phyloP scores from a whole-genome alignment of 2,797 vertebrate genomes.

The Malacoctenus gilli region DNA sequence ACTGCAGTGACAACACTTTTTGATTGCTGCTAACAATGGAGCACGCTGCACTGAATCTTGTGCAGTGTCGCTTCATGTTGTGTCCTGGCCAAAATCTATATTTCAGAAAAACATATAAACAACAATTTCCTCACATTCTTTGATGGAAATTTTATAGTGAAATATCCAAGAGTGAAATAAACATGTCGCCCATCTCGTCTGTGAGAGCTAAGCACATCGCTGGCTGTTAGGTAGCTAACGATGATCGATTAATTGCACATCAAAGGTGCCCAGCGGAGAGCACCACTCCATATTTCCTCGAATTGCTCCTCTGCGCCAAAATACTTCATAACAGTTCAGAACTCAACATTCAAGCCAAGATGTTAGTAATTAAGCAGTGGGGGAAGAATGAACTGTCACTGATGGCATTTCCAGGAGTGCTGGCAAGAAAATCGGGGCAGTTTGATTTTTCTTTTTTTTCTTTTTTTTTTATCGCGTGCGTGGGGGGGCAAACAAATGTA shows the following conservation, averaged over 20 bases:
- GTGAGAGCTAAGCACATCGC: background rate
- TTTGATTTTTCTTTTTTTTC: background rate
- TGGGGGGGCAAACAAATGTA: background rate
- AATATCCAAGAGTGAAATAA: too few species aligned
- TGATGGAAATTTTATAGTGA: too few species aligned
- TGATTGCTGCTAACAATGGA: too few species aligned
- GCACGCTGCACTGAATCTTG: too few species aligned
- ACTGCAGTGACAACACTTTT: too few species aligned
- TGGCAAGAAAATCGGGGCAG: slow-evolving; percentile 6
- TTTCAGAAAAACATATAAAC: too few species aligned
- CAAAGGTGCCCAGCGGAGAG: background rate
- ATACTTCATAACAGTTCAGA: slow-evolving; percentile 11
- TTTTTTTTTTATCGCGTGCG: background rate
- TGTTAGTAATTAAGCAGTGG: slow-evolving; percentile 4
- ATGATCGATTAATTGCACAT: slow-evolving; percentile 12
- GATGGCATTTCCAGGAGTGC: slow-evolving; percentile 6
- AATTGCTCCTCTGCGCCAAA: background rate
- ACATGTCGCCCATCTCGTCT: background rate
- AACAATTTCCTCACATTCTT: too few species aligned
- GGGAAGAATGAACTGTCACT: background rate
- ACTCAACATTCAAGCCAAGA: background rate
- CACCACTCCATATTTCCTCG: background rate
- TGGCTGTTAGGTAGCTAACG: background rate
- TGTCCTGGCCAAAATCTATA: too few species aligned
- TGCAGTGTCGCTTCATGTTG: too few species aligned